phyloP scores from a whole-genome alignment of 2,888 invertebrate genomes.

The Esperia sulphurella region DNA sequence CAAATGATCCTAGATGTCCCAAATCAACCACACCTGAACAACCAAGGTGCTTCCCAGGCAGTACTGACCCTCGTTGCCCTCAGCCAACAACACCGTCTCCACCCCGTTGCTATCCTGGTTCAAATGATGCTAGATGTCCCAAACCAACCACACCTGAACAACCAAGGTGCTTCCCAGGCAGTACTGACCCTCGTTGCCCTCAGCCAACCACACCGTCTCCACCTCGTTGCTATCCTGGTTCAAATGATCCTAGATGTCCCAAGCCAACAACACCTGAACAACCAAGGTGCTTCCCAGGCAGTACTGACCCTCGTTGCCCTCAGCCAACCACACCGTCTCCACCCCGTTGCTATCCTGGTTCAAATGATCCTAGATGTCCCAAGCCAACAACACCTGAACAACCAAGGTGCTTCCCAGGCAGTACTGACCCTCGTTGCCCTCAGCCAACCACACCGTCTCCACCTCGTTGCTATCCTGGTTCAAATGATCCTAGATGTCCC shows the following conservation, averaged over 20 bases:
- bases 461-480: constrained; percentile 23
- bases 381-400: constrained; percentile 29
- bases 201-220: constrained; percentile 17
- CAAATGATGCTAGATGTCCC: constrained; percentile 33
- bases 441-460: constrained; percentile 25
- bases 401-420: constrained; percentile 27
- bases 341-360: constrained; percentile 35
- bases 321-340: constrained; percentile 24
- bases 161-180: constrained; percentile 22
- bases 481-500: constrained; percentile 34
- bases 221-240: constrained; percentile 23
- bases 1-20: constrained; percentile 31
- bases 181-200: constrained; percentile 27
- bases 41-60: constrained; percentile 19
- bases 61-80: constrained; percentile 36
- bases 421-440: constrained; percentile 26
- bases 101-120: constrained; percentile 40
- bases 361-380: constrained; percentile 24
- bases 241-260: constrained; percentile 28
- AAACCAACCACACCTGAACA: constrained; percentile 34
- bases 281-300: constrained; percentile 24
- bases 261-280: constrained; percentile 27
- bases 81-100: constrained; percentile 15
- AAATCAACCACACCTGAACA: constrained; percentile 23
- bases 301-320: constrained; percentile 21